Evolutionary conservation across 2,797 vertebrate species (phyloP).

Genomic region (Pelobates cultripes): DNA sequence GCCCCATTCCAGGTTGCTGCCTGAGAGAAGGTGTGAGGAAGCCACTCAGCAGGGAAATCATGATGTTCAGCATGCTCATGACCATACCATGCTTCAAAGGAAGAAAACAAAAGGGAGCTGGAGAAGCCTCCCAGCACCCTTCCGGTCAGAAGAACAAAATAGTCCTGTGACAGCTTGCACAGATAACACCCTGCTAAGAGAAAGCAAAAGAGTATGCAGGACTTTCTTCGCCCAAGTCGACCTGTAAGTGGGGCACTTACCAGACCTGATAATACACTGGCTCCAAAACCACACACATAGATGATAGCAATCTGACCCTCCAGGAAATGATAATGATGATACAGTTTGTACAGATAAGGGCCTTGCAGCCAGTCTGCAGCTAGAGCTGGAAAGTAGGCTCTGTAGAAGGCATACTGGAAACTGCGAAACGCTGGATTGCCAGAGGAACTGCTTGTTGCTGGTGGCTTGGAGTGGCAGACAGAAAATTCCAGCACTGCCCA

Average conservation of each 20-base stretch:
- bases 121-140: conserved; percentile 88
- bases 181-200: conserved; percentile 86
- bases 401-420: conserved; percentile 85
- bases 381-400: conserved; percentile 86
- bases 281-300: conserved; percentile 89
- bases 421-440: conserved; percentile 86
- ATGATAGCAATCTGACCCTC: conserved; percentile 92
- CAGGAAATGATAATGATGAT: conserved; percentile 91
- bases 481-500: conserved; percentile 83
- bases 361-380: conserved; percentile 94
- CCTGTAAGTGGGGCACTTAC: conserved; percentile 84
- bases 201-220: conserved; percentile 88
- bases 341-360: conserved; percentile 93
- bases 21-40: conserved; percentile 83
- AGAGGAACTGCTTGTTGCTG: conserved; percentile 67
- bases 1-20: conserved; percentile 88
- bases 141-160: conserved; percentile 87
- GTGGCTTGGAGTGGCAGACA: conserved; percentile 76
- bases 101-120: conserved; percentile 84
- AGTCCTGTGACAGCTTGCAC: conserved; percentile 89
- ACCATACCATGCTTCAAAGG: conserved; percentile 90
- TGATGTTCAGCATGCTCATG: conserved; percentile 83
- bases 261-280: conserved; percentile 86
- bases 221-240: conserved; percentile 78
- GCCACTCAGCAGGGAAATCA: conserved; percentile 92